A percentile compares a stretch with the other conserved stretches of the same genome.
Evolutionary conservation across 2,113 vertebrate genomes (phyloP).

Genomic region (Lasiurus cinereus): DNA sequence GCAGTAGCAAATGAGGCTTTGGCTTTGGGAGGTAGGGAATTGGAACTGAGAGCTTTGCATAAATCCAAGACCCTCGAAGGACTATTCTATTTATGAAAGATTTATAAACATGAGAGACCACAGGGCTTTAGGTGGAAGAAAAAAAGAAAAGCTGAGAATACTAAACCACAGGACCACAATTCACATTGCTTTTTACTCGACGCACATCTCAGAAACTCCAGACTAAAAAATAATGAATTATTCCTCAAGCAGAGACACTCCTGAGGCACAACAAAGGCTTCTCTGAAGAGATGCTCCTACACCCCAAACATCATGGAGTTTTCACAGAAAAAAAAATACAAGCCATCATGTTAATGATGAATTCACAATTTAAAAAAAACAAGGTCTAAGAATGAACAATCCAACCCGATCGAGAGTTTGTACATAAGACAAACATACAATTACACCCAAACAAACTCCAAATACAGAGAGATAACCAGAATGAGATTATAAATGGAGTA

Average conservation of each 20-base stretch:
- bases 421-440: not conserved
- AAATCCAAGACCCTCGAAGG: conserved; percentile 67
- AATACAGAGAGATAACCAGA: conserved; percentile 38
- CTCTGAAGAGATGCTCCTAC: conserved; percentile 34
- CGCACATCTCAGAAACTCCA: conserved; percentile 57
- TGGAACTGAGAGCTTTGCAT: conserved; percentile 53
- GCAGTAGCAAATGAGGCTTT: conserved; percentile 53
- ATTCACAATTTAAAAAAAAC: not conserved
- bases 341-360: conserved; percentile 15
- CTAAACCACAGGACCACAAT: conserved; percentile 63
- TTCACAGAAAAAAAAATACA: not conserved
- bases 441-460: not conserved
- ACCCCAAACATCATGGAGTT: conserved; percentile 43
- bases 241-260: conserved; percentile 41
- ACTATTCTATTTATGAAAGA: conserved; percentile 73
- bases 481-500: conserved; percentile 45
- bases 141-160: conserved; percentile 69
- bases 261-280: conserved; percentile 49
- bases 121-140: conserved; percentile 19
- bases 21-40: conserved; percentile 46
- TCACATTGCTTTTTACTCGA: conserved; percentile 68
- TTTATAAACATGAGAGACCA: conserved; percentile 71
- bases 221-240: conserved; percentile 55
- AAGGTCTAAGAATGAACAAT: conserved; percentile 12
- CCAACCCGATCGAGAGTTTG: conserved; percentile 1